These are phyloP conservation scores for Hippocampus kuda DNA, from an alignment of 2,797 vertebrate species.

Conservation along the genomic window DNA sequence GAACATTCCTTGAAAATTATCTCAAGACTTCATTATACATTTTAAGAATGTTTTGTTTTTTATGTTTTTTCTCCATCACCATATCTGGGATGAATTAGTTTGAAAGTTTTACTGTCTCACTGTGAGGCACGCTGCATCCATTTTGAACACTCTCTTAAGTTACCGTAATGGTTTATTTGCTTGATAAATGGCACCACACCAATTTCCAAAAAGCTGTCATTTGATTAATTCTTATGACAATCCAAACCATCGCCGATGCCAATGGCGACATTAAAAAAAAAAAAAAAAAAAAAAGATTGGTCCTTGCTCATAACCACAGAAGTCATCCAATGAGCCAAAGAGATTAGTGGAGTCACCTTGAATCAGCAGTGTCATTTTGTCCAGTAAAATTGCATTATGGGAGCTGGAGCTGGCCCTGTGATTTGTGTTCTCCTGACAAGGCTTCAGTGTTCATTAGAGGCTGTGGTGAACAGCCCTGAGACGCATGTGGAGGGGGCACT, in stretches of 20 bases:
- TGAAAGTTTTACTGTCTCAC: neutral
- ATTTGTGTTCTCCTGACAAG: slow-evolving; percentile 66
- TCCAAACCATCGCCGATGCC: slow-evolving; percentile 19
- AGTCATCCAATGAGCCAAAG: slow-evolving; percentile 45
- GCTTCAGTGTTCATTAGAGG: slow-evolving; percentile 64
- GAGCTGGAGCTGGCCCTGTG: slow-evolving; percentile 53
- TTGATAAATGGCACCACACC: neutral
- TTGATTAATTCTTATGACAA: neutral
- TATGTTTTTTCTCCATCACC: neutral
- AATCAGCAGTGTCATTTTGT: slow-evolving; percentile 56
- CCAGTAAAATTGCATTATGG: slow-evolving; percentile 63
- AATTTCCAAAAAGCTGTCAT: neutral
- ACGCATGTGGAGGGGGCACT: slow-evolving; percentile 34
- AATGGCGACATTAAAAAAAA: slow-evolving; percentile 23
- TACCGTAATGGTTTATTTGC: neutral
- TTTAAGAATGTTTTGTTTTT: neutral
- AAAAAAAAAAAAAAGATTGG: slow-evolving; percentile 10
- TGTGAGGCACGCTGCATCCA: neutral
- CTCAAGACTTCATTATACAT: neutral
- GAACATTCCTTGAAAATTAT: too few relatives aligned
- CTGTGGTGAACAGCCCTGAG: slow-evolving; percentile 48
- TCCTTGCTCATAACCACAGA: slow-evolving; percentile 32
- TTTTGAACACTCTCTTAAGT: neutral
- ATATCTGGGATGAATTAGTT: neutral
- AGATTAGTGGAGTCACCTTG: slow-evolving; percentile 63